Conservation (phyloP, 2,797 vertebrate species). For the Neostethus bicornis region DNA sequence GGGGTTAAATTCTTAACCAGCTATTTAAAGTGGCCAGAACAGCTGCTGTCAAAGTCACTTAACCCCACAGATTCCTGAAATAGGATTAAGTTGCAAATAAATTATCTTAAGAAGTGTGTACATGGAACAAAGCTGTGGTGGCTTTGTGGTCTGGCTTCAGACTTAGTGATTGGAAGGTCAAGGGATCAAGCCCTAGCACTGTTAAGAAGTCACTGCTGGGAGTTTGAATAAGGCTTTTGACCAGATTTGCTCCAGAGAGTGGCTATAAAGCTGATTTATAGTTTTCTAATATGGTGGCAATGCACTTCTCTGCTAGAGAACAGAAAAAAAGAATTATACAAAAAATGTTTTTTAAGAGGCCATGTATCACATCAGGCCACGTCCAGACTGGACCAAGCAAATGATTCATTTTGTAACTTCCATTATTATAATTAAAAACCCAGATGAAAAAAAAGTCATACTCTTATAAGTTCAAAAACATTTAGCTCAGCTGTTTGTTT, state of each 20-base stretch:
- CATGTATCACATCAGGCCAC: neutral
- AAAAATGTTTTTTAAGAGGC: neutral
- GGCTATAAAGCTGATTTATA: neutral
- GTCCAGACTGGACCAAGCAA: neutral
- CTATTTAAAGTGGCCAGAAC: slow-evolving; percentile 60
- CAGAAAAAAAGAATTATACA: too few species aligned
- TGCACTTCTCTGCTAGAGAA: neutral
- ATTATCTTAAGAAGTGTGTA: slow-evolving; percentile 33
- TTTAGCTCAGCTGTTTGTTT: neutral
- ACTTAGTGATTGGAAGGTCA: slow-evolving; percentile 9
- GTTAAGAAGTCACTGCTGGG: neutral
- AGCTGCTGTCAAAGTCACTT: slow-evolving; percentile 51
- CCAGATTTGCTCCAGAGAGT: neutral
- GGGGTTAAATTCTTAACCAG: slow-evolving; percentile 18
- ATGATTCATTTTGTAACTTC: neutral
- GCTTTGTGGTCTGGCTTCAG: neutral
- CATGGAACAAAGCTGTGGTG: slow-evolving; percentile 9
- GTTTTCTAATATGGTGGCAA: neutral
- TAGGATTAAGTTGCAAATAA: slow-evolving; percentile 39
- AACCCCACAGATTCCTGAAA: slow-evolving; percentile 24
- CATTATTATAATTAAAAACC: neutral
- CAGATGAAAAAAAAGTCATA: neutral
- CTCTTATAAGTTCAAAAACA: neutral
- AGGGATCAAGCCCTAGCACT: neutral
- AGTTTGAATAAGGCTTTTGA: neutral